These are phyloP conservation scores for Intellagama lesueurii DNA, from an alignment of 2,797 vertebrate genomes.

Conservation along the genomic window DNA sequence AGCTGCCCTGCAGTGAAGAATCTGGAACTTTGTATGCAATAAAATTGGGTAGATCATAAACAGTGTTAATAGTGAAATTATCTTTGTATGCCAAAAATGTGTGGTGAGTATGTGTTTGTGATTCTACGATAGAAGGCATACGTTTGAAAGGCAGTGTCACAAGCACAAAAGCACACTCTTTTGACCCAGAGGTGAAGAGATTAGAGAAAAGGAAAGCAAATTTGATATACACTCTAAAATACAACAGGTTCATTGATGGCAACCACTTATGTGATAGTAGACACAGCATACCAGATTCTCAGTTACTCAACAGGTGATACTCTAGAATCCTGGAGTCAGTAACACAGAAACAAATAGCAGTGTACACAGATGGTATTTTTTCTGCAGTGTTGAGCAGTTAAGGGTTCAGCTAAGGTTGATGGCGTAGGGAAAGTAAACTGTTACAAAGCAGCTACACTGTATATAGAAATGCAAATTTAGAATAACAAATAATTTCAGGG, in stretches of 20 bases:
- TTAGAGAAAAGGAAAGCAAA: conserved; percentile 18
- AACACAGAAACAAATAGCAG: conserved; percentile 9
- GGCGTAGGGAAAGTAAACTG: not conserved
- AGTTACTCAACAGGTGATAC: not conserved
- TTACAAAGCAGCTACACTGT: not conserved
- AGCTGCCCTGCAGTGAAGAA: conserved; percentile 3
- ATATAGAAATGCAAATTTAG: not conserved
- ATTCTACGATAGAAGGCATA: not conserved
- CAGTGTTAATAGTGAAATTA: not conserved
- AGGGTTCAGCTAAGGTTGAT: not conserved
- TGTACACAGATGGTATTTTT: not conserved
- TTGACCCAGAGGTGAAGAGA: not conserved
- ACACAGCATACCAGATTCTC: not conserved
- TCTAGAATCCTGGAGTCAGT: conserved; percentile 1
- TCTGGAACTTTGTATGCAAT: not conserved
- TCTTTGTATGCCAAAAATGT: not conserved
- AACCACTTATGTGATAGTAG: not conserved
- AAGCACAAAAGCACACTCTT: not conserved
- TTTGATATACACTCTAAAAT: conserved; percentile 15
- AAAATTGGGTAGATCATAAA: not conserved
- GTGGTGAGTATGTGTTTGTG: not conserved
- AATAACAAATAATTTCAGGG: not conserved
- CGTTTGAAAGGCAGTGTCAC: not conserved
- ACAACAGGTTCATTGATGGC: conserved; percentile 9
- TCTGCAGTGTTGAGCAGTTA: not conserved